Percentiles rank a stretch among this genome's conserved stretches.
Evolutionary conservation across 23 tunicate genomes (phyloP).

Genomic region (Styela clava): DNA sequence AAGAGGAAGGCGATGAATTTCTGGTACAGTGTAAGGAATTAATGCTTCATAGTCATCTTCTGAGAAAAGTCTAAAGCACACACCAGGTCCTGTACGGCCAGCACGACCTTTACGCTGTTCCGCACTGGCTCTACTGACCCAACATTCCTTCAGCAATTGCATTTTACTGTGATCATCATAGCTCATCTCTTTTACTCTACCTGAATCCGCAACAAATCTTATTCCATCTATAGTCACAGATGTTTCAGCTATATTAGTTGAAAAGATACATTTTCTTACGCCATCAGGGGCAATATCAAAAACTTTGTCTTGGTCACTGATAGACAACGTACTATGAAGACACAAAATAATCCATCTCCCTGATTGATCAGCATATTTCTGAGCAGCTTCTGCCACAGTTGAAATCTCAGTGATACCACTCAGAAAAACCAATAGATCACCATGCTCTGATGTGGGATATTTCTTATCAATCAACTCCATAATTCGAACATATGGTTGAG

Average conservation of each 20-base stretch:
- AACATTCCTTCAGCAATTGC: conserved; percentile 85
- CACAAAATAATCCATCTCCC: conserved; percentile 87
- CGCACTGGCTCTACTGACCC: conserved; percentile 90
- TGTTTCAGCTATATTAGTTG: conserved; percentile 99
- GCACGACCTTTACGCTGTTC: conserved; percentile 99
- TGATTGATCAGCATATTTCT: conserved; percentile 81
- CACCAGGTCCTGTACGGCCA: conserved; percentile 98
- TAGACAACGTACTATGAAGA: conserved; percentile 87
- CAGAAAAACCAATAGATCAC: conserved; percentile 90
- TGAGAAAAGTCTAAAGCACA: conserved; percentile 83
- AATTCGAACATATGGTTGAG: conserved; percentile 83
- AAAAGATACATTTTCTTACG: conserved; percentile 87
- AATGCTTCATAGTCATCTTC: conserved; percentile 94
- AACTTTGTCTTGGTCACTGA: conserved; percentile 93
- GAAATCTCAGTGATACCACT: conserved; percentile 98
- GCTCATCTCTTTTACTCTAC: conserved; percentile 94
- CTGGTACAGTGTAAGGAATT: conserved; percentile 86
- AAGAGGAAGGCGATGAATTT: conserved; percentile 88
- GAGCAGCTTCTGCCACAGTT: conserved; percentile 79
- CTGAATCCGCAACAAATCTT: conserved; percentile 93
- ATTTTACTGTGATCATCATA: conserved; percentile 93
- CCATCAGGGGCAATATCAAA: conserved; percentile 97
- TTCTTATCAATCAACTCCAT: conserved; percentile 89
- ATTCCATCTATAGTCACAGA: conserved; percentile 99
- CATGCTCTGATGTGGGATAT: conserved; percentile 82